These are phyloP conservation scores for Campoplex nolae DNA, from an alignment of 2,888 invertebrate genomes.

Conservation along the genomic window DNA sequence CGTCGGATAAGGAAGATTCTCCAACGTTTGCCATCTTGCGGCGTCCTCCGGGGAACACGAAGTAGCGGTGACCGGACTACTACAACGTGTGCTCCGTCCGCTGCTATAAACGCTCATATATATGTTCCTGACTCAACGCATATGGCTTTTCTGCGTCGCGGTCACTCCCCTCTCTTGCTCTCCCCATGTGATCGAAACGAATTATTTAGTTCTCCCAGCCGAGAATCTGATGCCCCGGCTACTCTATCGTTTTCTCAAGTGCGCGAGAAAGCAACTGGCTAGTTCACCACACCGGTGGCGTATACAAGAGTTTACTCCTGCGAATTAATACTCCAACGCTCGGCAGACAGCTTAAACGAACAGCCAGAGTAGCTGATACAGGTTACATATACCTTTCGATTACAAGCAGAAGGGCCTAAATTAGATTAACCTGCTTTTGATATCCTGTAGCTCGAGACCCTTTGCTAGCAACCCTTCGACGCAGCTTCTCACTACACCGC, in stretches of 20 bases:
- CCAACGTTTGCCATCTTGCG: slow-evolving; percentile 65
- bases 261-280: slow-evolving; percentile 14
- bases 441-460: not conserved
- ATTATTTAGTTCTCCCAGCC: slow-evolving; percentile 64
- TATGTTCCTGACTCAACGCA: slow-evolving; percentile 20
- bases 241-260: slow-evolving; percentile 30
- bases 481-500: not conserved
- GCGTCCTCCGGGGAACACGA: slow-evolving; percentile 63
- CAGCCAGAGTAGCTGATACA: not conserved
- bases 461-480: not conserved
- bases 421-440: not conserved
- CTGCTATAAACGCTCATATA: slow-evolving; percentile 27
- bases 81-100: slow-evolving; percentile 9
- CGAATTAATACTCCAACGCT: slow-evolving; percentile 59
- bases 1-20: slow-evolving; percentile 66
- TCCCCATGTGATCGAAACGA: slow-evolving; percentile 48
- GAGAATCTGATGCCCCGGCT: slow-evolving; percentile 49
- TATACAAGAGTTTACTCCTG: slow-evolving; percentile 41
- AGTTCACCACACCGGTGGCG: slow-evolving; percentile 30
- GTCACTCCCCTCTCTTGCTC: slow-evolving; percentile 1
- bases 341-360: slow-evolving; percentile 29
- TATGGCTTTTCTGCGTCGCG: not conserved
- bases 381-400: slow-evolving; percentile 5
- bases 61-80: slow-evolving; percentile 25
- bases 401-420: slow-evolving; percentile 17